These are phyloP conservation scores for Trichechus manatus DNA, from an alignment of 2,113 vertebrate species.

Conservation along the genomic window DNA sequence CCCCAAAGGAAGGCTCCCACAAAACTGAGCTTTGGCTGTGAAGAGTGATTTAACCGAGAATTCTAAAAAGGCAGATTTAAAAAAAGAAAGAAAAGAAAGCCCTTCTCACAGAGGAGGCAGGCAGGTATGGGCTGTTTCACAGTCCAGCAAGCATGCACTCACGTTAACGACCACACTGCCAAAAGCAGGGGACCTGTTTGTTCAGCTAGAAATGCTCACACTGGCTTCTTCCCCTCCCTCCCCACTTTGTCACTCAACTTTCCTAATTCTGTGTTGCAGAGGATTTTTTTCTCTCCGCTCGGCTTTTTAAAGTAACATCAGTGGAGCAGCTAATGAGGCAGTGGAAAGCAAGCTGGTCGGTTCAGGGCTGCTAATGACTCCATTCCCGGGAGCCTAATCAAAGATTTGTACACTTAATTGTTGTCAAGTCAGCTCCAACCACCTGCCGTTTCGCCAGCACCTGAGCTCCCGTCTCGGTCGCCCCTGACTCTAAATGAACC, in stretches of 20 bases:
- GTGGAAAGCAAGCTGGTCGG: constrained; percentile 89
- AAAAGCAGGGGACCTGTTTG: constrained; percentile 82
- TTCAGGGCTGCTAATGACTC: constrained; percentile 93
- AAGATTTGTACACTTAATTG: constrained; percentile 97
- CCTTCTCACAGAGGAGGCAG: background rate
- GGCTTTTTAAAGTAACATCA: constrained; percentile 88
- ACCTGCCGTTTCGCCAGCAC: constrained; percentile 94
- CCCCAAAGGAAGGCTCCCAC: background rate
- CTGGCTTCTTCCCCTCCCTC: constrained; percentile 67
- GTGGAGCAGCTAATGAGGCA: constrained; percentile 90
- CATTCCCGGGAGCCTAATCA: constrained; percentile 94
- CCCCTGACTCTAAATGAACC: constrained; percentile 89
- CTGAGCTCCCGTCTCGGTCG: constrained; percentile 89
- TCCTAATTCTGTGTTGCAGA: constrained; percentile 81
- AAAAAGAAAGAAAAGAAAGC: background rate
- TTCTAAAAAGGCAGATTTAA: constrained; percentile 13
- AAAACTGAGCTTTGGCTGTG: background rate
- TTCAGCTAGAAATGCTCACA: constrained; percentile 84
- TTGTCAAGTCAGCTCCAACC: constrained; percentile 94
- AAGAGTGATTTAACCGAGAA: background rate
- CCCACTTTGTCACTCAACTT: constrained; percentile 76
- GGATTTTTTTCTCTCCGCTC: constrained; percentile 56
- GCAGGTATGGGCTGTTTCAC: constrained; percentile 50
- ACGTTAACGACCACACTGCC: constrained; percentile 28
- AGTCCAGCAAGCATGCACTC: constrained; percentile 68